A percentile compares a stretch with the other conserved stretches of the same genome.
These are phyloP conservation scores for Anoplolepis gracilipes DNA, from an alignment of 1,140 invertebrate species.

Conservation along the genomic window DNA sequence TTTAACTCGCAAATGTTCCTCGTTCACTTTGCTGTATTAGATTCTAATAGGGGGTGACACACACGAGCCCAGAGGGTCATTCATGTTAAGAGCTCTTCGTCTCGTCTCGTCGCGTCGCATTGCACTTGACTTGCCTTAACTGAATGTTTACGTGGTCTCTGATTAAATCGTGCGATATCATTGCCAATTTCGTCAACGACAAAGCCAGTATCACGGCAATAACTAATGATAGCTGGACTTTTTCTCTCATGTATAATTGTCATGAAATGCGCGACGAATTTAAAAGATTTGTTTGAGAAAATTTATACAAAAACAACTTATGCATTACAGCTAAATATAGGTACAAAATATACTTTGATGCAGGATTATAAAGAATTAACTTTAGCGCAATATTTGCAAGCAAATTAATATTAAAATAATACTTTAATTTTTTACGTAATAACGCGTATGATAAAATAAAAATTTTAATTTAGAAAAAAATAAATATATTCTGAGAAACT, in stretches of 20 bases:
- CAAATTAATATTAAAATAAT: not conserved
- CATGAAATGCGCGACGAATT: conserved; percentile 40
- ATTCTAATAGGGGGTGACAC: conserved; percentile 78
- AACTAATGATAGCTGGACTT: no score
- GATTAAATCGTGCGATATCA: conserved; percentile 67
- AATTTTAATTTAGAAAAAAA: not conserved
- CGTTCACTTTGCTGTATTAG: conserved; percentile 81
- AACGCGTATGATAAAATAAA: not conserved
- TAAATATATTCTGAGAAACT: not conserved
- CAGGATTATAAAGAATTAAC: not conserved
- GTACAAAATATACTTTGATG: not conserved
- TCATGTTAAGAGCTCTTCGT: conserved; percentile 49
- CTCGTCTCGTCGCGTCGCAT: conserved; percentile 31
- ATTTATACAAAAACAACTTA: not conserved
- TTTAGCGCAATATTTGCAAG: not conserved
- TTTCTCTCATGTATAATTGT: conserved; percentile 14
- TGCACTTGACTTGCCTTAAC: conserved; percentile 61
- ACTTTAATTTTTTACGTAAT: not conserved
- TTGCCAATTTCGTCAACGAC: conserved; percentile 61
- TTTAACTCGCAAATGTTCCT: conserved; percentile 80
- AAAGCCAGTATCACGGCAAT: not conserved
- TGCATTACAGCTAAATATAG: not conserved
- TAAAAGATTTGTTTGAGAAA: not conserved
- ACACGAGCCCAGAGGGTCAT: conserved; percentile 31
- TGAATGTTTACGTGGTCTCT: conserved; percentile 49